phyloP scores from a whole-genome alignment of 2,888 invertebrate genomes.

The Nemurella pictetii region DNA sequence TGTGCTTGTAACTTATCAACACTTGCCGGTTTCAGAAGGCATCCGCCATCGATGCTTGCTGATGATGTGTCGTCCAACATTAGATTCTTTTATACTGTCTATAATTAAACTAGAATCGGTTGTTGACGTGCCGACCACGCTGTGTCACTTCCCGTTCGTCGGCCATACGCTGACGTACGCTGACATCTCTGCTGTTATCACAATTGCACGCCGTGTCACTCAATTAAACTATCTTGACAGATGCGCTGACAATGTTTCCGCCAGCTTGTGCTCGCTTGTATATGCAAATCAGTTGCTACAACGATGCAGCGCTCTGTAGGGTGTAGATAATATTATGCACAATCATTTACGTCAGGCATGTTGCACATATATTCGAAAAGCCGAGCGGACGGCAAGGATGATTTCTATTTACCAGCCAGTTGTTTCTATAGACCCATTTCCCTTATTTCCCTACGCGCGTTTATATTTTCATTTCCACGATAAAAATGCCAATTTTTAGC shows the following conservation, averaged over 20 bases:
- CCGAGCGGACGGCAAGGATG: background rate
- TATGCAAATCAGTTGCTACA: background rate
- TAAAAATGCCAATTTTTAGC: background rate
- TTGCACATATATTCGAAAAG: no score
- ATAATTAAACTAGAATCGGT: background rate
- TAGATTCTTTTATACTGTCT: background rate
- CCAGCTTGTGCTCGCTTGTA: background rate
- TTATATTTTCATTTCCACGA: background rate
- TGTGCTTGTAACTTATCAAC: background rate
- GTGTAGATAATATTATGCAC: background rate
- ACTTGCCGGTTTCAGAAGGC: background rate
- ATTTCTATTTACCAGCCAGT: background rate
- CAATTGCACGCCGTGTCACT: background rate
- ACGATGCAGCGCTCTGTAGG: background rate
- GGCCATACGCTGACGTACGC: background rate
- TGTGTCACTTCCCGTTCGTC: background rate
- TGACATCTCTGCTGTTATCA: background rate
- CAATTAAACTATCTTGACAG: background rate
- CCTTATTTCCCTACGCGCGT: background rate
- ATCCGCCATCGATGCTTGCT: background rate
- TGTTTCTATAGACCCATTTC: background rate
- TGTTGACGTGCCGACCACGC: background rate
- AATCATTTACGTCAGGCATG: background rate
- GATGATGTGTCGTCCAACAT: background rate
- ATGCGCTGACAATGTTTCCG: background rate